phyloP scores from a whole-genome alignment of 2,888 invertebrate species.

The Hydrotaea cyrtoneurina region DNA sequence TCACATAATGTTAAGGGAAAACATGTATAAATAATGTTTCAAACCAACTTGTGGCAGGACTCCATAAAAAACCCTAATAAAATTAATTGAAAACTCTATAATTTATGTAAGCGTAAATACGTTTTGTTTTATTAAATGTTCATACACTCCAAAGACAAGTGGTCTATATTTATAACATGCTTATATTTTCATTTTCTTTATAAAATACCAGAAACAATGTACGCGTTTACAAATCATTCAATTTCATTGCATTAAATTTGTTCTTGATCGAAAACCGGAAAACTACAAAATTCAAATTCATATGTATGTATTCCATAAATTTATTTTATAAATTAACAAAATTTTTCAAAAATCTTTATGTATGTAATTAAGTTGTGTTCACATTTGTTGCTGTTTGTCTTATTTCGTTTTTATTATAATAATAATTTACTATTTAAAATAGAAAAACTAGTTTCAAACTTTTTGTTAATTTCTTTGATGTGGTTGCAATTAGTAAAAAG shows the following conservation, averaged over 20 bases:
- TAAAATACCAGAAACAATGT: not conserved
- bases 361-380: not conserved
- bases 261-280: not conserved
- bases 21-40: no score
- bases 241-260: not conserved
- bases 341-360: conserved; percentile 4
- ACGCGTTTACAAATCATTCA: not conserved
- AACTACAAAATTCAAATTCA: conserved; percentile 2
- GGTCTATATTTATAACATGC: conserved; percentile 24
- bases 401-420: conserved; percentile 24
- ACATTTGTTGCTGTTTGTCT: not conserved
- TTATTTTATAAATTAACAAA: conserved; percentile 44
- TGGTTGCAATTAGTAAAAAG: conserved; percentile 20
- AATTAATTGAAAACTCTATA: not conserved
- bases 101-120: not conserved
- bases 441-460: conserved; percentile 4
- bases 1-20: no score
- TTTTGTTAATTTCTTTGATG: conserved; percentile 8
- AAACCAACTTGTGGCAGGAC: no score
- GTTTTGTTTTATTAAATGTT: conserved; percentile 7
- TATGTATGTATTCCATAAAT: conserved; percentile 7
- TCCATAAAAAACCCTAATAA: no score
- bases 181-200: not conserved
- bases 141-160: conserved; percentile 27
- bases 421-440: conserved; percentile 34